phyloP scores from a whole-genome alignment of 2,797 vertebrate genomes.

The Neopelma chrysocephalum region DNA sequence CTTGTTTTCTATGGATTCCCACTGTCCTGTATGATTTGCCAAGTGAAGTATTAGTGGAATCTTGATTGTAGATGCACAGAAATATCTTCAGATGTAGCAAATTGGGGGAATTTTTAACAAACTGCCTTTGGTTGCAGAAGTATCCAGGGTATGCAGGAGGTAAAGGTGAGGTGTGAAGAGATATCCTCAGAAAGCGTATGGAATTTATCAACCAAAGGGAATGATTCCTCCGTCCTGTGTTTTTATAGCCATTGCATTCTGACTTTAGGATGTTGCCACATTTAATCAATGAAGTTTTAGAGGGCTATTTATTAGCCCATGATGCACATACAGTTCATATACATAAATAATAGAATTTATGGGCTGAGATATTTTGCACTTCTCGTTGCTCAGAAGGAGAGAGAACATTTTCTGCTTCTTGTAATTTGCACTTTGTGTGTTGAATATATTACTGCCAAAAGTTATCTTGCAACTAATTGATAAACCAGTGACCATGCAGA shows the following conservation, averaged over 20 bases:
- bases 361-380: constrained; percentile 45
- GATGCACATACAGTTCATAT: not conserved
- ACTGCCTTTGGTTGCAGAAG: not conserved
- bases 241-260: not conserved
- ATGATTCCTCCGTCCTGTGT: not conserved
- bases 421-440: constrained; percentile 54
- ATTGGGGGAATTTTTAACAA: not conserved
- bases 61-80: not conserved
- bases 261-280: constrained; percentile 3
- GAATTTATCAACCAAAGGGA: constrained; percentile 15
- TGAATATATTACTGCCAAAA: constrained; percentile 51
- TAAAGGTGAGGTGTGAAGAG: constrained; percentile 1
- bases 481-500: not conserved
- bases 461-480: constrained; percentile 19
- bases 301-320: not conserved
- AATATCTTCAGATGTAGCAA: not conserved
- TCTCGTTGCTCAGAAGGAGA: constrained; percentile 15
- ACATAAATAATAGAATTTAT: constrained; percentile 13
- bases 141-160: not conserved
- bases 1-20: constrained; percentile 12
- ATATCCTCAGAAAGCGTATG: not conserved
- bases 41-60: not conserved
- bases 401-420: constrained; percentile 49
- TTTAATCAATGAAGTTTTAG: not conserved
- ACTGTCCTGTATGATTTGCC: not conserved